Percentiles rank a stretch among this genome's conserved stretches.
Conservation (phyloP, 2,797 vertebrate species). For the Anisognathus igniventris region DNA sequence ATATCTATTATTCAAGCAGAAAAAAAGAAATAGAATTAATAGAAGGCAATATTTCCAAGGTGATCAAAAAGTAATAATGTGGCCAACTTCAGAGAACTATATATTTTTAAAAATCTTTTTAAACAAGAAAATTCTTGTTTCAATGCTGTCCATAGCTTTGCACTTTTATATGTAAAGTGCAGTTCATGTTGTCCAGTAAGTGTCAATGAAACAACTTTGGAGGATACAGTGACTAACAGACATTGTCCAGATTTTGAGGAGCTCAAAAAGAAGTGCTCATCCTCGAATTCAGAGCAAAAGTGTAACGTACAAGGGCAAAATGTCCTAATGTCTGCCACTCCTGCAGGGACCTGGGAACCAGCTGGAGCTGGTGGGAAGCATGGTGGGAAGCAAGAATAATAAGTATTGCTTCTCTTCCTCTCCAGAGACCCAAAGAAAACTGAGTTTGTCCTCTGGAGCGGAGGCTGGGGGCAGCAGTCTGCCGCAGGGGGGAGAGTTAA, state of each 20-base stretch:
- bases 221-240: background rate
- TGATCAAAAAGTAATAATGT: background rate
- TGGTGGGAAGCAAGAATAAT: background rate
- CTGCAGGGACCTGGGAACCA: background rate
- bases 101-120: background rate
- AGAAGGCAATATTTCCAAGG: background rate
- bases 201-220: background rate
- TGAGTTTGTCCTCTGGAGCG: background rate
- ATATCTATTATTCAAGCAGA: background rate
- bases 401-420: slow-evolving; percentile 2
- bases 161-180: accelerated
- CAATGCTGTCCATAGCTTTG: background rate
- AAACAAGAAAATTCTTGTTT: background rate
- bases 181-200: background rate
- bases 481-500: background rate
- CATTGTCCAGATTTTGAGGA: background rate
- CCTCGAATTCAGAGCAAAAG: background rate
- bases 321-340: background rate
- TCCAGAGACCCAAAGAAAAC: slow-evolving; percentile 13
- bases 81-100: background rate
- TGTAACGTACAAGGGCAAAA: background rate
- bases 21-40: background rate
- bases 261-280: background rate
- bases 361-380: background rate
- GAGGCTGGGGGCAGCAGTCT: background rate